Evolutionary conservation across 2,797 vertebrate genomes (phyloP).

Genomic region (Molossus alvarezi): DNA sequence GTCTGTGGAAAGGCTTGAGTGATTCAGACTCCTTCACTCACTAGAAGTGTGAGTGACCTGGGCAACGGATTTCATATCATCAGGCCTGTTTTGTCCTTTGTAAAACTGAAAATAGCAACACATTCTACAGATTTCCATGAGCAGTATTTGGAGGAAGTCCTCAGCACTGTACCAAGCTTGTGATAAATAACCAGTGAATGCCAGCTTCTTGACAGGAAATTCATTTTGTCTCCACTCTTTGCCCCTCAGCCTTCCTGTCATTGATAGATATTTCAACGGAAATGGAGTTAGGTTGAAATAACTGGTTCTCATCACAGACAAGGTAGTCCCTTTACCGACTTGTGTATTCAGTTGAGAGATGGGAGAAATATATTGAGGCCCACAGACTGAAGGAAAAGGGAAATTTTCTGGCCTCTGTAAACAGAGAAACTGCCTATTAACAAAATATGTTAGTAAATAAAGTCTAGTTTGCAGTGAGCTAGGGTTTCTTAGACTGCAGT

Average conservation of each 20-base stretch:
- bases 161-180: background rate
- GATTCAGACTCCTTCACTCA: background rate
- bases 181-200: background rate
- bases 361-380: background rate
- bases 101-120: conserved; percentile 22
- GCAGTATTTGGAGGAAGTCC: background rate
- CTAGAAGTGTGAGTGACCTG: background rate
- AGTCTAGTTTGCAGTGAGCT: conserved; percentile 10
- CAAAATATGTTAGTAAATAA: background rate
- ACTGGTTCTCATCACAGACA: background rate
- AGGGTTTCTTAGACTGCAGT: background rate
- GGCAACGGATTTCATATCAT: background rate
- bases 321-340: background rate
- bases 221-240: background rate
- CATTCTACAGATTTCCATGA: background rate
- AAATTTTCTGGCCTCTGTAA: background rate
- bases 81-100: background rate
- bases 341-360: background rate
- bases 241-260: background rate
- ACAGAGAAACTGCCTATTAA: background rate
- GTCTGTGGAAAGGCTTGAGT: background rate
- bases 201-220: background rate
- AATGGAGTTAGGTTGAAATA: background rate
- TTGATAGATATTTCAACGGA: background rate
- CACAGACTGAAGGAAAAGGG: background rate